Evolutionary conservation across 1,140 invertebrate species (phyloP).

Genomic region (Hypsibius dujardini): DNA sequence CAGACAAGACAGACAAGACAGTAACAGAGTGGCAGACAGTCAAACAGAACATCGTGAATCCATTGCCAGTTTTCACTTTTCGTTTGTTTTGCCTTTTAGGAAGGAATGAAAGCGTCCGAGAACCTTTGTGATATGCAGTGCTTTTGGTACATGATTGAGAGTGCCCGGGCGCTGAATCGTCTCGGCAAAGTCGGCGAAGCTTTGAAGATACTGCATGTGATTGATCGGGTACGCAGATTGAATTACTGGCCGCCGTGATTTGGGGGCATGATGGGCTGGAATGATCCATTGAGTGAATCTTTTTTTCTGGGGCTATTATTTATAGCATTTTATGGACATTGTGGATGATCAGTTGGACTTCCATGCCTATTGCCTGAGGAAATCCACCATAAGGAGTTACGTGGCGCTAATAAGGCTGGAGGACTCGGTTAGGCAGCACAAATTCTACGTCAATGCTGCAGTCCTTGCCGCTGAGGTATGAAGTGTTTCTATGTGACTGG

Average conservation of each 20-base stretch:
- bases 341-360: slow-evolving; percentile 99
- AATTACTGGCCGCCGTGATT: no score
- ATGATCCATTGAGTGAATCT: no score
- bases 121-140: slow-evolving; percentile 99
- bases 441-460: slow-evolving; percentile 80
- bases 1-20: no score
- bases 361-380: slow-evolving; percentile 97
- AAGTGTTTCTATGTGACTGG: no score
- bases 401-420: slow-evolving; percentile 78
- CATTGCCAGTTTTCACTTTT: slow-evolving; percentile 21
- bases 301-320: no score
- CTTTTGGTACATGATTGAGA: slow-evolving; percentile 99
- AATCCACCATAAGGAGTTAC: slow-evolving; percentile 94
- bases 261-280: no score
- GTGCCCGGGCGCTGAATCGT: slow-evolving; percentile 71
- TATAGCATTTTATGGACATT: slow-evolving; percentile 91
- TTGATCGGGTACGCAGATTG: slow-evolving; percentile 60
- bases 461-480: slow-evolving; percentile 77
- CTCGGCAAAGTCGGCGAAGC: slow-evolving; percentile 79
- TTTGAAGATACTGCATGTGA: slow-evolving; percentile 91
- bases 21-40: no score
- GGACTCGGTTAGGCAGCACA: slow-evolving; percentile 71
- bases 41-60: no score
- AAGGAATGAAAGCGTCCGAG: slow-evolving; percentile 80
- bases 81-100: no score